These are phyloP conservation scores for Yponomeuta malinellus DNA, from an alignment of 2,888 invertebrate genomes.

Conservation along the genomic window DNA sequence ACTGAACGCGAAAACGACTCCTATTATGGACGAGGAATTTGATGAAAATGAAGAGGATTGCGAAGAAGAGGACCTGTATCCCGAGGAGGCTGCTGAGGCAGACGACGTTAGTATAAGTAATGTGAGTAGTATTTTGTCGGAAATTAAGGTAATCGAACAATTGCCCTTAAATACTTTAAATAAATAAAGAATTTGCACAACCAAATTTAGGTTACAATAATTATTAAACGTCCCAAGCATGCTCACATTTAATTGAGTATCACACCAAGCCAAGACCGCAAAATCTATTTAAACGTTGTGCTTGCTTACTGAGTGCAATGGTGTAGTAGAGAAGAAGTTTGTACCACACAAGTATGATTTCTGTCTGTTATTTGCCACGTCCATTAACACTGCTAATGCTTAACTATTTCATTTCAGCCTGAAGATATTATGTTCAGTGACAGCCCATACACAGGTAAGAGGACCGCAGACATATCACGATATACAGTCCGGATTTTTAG, in stretches of 20 bases:
- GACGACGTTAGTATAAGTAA: constrained; percentile 10
- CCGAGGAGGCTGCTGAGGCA: constrained; percentile 39
- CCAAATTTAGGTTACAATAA: no score
- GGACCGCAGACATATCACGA: not conserved
- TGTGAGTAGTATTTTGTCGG: not conserved
- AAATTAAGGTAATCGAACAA: no score
- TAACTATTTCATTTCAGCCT: constrained; percentile 24
- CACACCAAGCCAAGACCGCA: no score
- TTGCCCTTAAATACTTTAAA: no score
- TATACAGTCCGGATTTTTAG: not conserved
- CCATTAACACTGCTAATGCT: not conserved
- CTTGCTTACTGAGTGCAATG: no score
- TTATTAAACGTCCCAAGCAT: no score
- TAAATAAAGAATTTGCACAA: no score
- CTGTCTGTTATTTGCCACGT: no score
- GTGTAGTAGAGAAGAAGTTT: no score
- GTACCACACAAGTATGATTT: not conserved
- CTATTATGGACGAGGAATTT: constrained; percentile 55
- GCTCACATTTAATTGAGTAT: no score
- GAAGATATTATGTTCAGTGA: constrained; percentile 42
- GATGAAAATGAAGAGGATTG: constrained; percentile 72
- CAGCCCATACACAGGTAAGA: constrained; percentile 27
- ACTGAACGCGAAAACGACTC: constrained; percentile 62
- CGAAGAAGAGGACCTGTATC: constrained; percentile 48
- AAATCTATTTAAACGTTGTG: no score